phyloP scores from a whole-genome alignment of 2,797 vertebrate genomes.

The Acipenser oxyrinchus region DNA sequence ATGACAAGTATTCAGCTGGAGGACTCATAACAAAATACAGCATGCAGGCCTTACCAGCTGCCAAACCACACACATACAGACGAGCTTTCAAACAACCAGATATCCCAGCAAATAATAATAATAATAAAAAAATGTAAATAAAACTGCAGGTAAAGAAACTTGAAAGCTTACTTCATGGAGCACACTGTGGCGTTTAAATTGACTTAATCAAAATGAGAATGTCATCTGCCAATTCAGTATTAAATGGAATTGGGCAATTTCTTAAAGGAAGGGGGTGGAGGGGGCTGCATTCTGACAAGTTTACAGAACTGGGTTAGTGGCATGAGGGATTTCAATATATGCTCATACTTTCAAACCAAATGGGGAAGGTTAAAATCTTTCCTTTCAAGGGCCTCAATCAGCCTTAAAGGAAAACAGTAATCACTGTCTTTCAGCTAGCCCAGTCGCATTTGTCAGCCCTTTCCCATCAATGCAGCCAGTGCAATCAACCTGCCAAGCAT shows the following conservation, averaged over 20 bases:
- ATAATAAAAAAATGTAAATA: slow-evolving; percentile 55
- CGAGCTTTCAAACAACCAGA: slow-evolving; percentile 53
- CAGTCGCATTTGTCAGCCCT: slow-evolving; percentile 90
- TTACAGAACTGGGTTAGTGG: slow-evolving; percentile 98
- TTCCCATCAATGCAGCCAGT: slow-evolving; percentile 93
- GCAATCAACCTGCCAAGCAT: slow-evolving; percentile 99
- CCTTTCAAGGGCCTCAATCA: slow-evolving; percentile 99
- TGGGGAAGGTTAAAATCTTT: slow-evolving; percentile 99
- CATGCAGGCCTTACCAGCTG: slow-evolving; percentile 90
- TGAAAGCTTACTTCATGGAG: slow-evolving; percentile 60
- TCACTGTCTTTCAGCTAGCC: slow-evolving; percentile 99
- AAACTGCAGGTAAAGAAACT: slow-evolving; percentile 61
- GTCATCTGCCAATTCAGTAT: slow-evolving; percentile 88
- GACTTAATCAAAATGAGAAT: slow-evolving; percentile 98
- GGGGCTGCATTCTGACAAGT: slow-evolving; percentile 85
- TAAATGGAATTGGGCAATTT: slow-evolving; percentile 75
- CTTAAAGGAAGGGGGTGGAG: slow-evolving; percentile 42
- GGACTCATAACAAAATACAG: slow-evolving; percentile 89
- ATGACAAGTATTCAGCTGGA: slow-evolving; percentile 81
- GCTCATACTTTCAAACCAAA: slow-evolving; percentile 91
- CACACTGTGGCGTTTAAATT: slow-evolving; percentile 74
- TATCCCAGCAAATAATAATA: slow-evolving; percentile 51
- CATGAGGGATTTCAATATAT: slow-evolving; percentile 93
- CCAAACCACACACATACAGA: slow-evolving; percentile 71
- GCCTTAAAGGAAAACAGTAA: slow-evolving; percentile 99